Base-by-base conservation (phyloP, 2,888 invertebrate genomes). In the Monochamus alternatus region DNA sequence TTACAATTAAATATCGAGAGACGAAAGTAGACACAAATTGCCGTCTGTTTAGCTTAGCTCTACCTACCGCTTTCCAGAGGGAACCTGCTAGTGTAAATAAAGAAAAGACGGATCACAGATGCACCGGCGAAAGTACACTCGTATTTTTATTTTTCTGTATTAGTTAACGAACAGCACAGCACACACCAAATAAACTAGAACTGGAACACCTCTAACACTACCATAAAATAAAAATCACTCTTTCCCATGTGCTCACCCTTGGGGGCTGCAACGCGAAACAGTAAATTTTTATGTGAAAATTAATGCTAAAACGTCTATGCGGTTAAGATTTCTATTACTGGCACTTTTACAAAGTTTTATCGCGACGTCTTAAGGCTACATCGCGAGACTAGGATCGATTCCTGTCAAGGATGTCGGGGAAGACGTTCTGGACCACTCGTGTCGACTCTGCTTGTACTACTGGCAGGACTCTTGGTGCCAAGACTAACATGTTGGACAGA, bases 401-500 rank as follows among this genome's bases (percentile, higher is more conserved):
- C 71, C 71, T 71, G 59, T 30, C 5, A 60, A 62, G 69, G 69
- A 60, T 51, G 62, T 47, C 58, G 62, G 51, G 51, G 71, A 71
- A 71, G 71, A 71, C 32, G 71, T 71, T 51, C 59, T 71, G 71
- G 71, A 71, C 62, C 38, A 52, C 63, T 14, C 71, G 71, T 59
- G 63, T 38, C 63, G 63, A 63, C 71, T 71, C 71, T 38, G 52
- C 71, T 71, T 47, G 52, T 71, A 44, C 51, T 32, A 71, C 71
- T 71, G 63, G 51, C 71, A 71, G 71, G 71, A 71, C 71, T 71
- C 52, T 63, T 71, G 51, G 63, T 71, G 63, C 62, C 71, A 71
- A 71, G 71, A 71, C 71, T 71, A 71, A 63, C 71, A 71, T 71
- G 71, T 71, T 71, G 71, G 71, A 71, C 63, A 71, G 63, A 63